phyloP scores from a whole-genome alignment of 2,113 vertebrate species.

The Sturnus vulgaris region DNA sequence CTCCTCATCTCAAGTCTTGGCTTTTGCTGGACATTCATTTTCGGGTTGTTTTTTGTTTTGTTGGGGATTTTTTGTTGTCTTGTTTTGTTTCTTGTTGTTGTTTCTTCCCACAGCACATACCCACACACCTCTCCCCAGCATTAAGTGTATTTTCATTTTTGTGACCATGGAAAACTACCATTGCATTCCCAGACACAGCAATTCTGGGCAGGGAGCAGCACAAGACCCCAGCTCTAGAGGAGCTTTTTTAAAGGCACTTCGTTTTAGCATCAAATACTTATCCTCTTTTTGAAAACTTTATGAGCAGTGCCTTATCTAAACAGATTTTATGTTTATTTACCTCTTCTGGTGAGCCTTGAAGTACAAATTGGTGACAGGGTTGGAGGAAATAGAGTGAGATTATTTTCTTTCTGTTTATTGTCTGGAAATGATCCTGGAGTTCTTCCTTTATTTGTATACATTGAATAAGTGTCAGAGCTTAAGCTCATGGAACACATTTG shows the following conservation, averaged over 20 bases:
- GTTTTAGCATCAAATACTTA: neutral
- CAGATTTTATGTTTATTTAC: neutral
- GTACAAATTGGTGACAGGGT: neutral
- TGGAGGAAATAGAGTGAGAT: neutral
- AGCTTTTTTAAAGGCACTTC: neutral
- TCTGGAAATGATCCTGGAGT: neutral
- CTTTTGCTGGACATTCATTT: neutral
- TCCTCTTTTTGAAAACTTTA: neutral
- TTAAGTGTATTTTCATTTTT: neutral
- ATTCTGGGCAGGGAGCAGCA: neutral
- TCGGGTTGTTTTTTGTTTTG: neutral
- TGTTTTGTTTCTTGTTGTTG: neutral
- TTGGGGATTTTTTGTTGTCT: neutral
- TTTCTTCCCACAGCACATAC: neutral
- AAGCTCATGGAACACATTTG: neutral
- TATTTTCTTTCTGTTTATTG: neutral
- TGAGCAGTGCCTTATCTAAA: neutral
- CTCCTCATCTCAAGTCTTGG: neutral
- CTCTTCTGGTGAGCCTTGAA: neutral
- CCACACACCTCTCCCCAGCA: neutral
- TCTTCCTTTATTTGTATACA: neutral
- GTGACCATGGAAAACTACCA: neutral
- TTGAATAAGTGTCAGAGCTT: neutral
- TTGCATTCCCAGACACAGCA: neutral
- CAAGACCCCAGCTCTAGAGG: neutral